Base-by-base conservation (phyloP, 2,888 invertebrate genomes). In the Parasteatoda lunata region DNA sequence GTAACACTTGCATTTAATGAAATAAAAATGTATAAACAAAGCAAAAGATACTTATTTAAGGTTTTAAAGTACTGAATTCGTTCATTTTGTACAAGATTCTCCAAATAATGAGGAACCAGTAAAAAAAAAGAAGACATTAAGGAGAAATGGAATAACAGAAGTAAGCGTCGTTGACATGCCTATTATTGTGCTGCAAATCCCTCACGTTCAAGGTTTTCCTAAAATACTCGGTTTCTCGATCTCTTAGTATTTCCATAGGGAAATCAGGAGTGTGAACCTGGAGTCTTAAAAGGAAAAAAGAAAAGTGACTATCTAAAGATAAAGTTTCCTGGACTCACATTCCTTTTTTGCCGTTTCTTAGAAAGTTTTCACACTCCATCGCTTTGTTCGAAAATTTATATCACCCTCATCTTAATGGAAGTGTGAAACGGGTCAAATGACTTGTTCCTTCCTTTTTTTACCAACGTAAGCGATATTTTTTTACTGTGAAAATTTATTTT, bases 381-480 rank as follows among this genome's bases (percentile, higher is more conserved):
- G 83, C 77, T 59, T 66, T 51, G 70, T 30, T 15, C 69, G 78
- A 69, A 79, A 84, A 84, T 79, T 79, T 84, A 79, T 79, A 66
- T 79, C 69, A n/a, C 51, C 69, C 49, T 69, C 73, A 84, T 84
- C 78, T 84, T 79, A 84, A 84, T 84, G 84, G 84, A 84, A 84
- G 78, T 64, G 51, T 51, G 73, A 49, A 73, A 59, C n/a, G 68
- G 73, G 73, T 66, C 73, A 66, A 54, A 72, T 15, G 49, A 45
- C 51, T 78, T 54, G 45, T 78, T 59, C 73, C 59, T 45, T 11
- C 11, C 15, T 81, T 59, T n/a, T n/a, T 30, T 30, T 30, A 30
- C 30, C 30, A 30, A 30, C 30, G 30, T 30, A 30, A 30, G 30
- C 30, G 30, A 30, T 30, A 30, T 30, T 30, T 30, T 30, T 30